Base-by-base conservation (phyloP, 1,140 invertebrate genomes). In the Maniola jurtina region DNA sequence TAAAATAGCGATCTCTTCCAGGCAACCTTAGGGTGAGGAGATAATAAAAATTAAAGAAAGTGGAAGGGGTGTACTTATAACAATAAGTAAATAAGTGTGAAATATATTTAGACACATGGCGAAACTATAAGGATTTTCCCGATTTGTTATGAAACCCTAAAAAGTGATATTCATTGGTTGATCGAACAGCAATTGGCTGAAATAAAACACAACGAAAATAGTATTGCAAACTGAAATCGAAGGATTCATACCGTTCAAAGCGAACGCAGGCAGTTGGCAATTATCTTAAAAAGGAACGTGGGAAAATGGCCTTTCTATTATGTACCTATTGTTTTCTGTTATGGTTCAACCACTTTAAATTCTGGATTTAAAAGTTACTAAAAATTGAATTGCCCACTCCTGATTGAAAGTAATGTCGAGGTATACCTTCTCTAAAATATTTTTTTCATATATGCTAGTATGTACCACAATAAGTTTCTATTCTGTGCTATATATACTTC, bases 271-370 rank as follows among this genome's bases (percentile, higher is more conserved):
- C 72, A 42, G 47, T 72, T 72, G 68, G 72, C 78, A 83, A 83
- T 85, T 82, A 83, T 79, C 77, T 76, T 85, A 83, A 85, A 83
- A 82, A 77, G 75, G 73, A 79, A 78, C 71, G 61, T 66, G 79
- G 75, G 78, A 81, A 85, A 79, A 81, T 81, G 75, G 71, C 72
- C 57, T 59, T 70, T 75, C 75, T 69, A 73, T 79, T 76, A 70
- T 76, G 4, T 52, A 69, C 68, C 72, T 71, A 25, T 80, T 80
- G 78, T 79, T 70, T 68, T 52, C 64, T 71, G 76, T 71, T 71
- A 72, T 72, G 77, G 75, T 76, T 79, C 76, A 81, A 78, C 45
- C 5, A 14, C 45, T 47, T 14, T 11, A 47, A 47, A 47, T n/a
- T n/a, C n/a, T n/a, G n/a, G n/a, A n/a, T n/a, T n/a, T n/a, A n/a